These are phyloP conservation scores for Gallinago jamesoni DNA, from an alignment of 2,113 vertebrate genomes.

Conservation along the genomic window DNA sequence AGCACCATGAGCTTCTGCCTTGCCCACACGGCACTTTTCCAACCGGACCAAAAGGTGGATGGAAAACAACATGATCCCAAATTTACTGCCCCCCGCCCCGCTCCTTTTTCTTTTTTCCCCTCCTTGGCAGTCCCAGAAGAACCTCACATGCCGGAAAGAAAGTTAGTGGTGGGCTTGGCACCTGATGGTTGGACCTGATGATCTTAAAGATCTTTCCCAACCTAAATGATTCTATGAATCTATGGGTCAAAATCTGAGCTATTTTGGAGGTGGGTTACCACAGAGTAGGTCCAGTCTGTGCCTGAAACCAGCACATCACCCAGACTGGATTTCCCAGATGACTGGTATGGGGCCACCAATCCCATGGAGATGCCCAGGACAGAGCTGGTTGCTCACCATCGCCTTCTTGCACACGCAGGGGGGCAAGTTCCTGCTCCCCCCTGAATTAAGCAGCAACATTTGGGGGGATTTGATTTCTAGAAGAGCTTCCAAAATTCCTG, in stretches of 20 bases:
- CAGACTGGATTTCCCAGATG: rapidly evolving
- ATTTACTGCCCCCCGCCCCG: not conserved
- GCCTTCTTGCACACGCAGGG: not conserved
- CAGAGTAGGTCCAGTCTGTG: rapidly evolving
- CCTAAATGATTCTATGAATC: not conserved
- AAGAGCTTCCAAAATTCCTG: not conserved
- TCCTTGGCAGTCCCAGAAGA: not conserved
- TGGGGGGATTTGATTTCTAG: not conserved
- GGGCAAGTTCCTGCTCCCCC: not conserved
- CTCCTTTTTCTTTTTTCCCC: not conserved
- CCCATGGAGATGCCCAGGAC: not conserved
- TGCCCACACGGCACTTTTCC: rapidly evolving
- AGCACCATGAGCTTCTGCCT: not conserved
- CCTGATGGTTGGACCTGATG: not conserved
- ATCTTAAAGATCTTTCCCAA: not conserved
- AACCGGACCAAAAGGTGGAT: not conserved
- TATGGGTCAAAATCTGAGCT: not conserved
- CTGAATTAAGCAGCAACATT: not conserved
- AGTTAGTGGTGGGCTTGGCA: not conserved
- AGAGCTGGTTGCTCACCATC: not conserved
- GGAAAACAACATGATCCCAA: rapidly evolving
- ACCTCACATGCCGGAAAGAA: rapidly evolving
- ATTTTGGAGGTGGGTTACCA: not conserved
- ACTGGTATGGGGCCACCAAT: rapidly evolving
- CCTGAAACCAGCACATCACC: not conserved